Base-by-base conservation (phyloP, 2,113 vertebrate species). In the Nothocercus nigrocapillus region DNA sequence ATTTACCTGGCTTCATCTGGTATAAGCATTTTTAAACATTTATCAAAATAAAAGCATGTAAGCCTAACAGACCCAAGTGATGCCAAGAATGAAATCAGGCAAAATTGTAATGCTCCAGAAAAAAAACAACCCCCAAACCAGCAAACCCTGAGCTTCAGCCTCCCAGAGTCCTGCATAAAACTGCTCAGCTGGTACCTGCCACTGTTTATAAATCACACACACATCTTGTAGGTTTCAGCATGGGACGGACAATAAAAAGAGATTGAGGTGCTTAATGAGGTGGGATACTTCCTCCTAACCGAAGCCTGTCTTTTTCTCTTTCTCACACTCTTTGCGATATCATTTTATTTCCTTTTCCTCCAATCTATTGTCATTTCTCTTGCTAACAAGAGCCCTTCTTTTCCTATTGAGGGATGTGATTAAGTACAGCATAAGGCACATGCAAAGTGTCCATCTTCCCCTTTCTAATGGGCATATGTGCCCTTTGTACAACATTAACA, bases 231-330 rank as follows among this genome's bases (percentile, higher is more conserved):
- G 67, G 77, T 90, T 96, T 76, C 77, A 42, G 70, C 80, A 83
- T 58, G 58, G 83, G 73, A 32, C 24, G 70, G 92, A 93, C 83
- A 92, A 92, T 89, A 92, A 96, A 93, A 89, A 21, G 49, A 74
- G 95, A 93, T 94, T 94, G 94, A 89, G 88, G 93, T 42, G 74
- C 62, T 94, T 93, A 95, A 94, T 92, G 94, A 89, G 77, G 92
- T 89, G 85, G 96, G 88, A 76, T 92, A 64, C 58, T 84, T 82
- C 54, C 86, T 89, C n/a, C 58, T 82, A 89, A 93, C 77, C 17
- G 58, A n/a, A 2, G 1, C 53, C 56, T 91, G 38, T 77, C 84
- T 80, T 58, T 88, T 51, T 28, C 44, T 88, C 36, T 88, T 93
- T 90, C 79, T 91, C 9, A 0, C 5, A 12, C 47, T 72, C 53